Evolutionary conservation across 2,888 invertebrate genomes (phyloP).

Genomic region (Hypena proboscidalis): DNA sequence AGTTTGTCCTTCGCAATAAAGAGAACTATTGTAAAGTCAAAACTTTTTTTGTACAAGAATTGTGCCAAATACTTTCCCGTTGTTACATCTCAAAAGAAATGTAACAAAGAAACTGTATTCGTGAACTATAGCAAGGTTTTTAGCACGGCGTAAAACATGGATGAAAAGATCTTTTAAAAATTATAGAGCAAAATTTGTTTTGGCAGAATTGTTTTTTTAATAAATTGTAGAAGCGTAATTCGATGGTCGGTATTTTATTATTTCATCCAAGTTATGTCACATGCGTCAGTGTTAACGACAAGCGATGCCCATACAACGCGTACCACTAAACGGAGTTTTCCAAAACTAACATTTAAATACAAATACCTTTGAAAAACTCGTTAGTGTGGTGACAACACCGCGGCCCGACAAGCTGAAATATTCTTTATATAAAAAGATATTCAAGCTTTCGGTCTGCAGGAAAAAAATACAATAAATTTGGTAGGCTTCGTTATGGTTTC

Average conservation of each 20-base stretch:
- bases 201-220: too few relatives aligned
- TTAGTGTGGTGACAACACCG: conserved; percentile 49
- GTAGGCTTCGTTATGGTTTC: conserved; percentile 67
- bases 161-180: conserved; percentile 22
- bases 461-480: conserved; percentile 62
- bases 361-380: conserved; percentile 52
- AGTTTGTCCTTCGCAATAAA: conserved; percentile 11
- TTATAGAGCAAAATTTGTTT: neutral
- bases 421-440: conserved; percentile 28
- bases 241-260: conserved; percentile 1
- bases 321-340: conserved; percentile 48
- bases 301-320: conserved; percentile 83
- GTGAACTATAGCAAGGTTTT: conserved; percentile 38
- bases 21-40: neutral
- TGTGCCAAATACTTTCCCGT: conserved; percentile 15
- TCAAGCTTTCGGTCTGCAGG: conserved; percentile 21
- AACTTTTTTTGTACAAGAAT: too few relatives aligned
- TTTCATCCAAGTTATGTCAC: conserved; percentile 59
- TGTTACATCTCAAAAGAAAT: conserved; percentile 29
- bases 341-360: conserved; percentile 25
- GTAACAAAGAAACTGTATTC: conserved; percentile 21
- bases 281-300: conserved; percentile 81
- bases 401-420: conserved; percentile 40
- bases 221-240: neutral
- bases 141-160: conserved; percentile 40